A percentile compares a stretch with the other conserved stretches of the same genome.
Conservation (phyloP, 2,888 invertebrate species). For the Pheosia tremula region DNA sequence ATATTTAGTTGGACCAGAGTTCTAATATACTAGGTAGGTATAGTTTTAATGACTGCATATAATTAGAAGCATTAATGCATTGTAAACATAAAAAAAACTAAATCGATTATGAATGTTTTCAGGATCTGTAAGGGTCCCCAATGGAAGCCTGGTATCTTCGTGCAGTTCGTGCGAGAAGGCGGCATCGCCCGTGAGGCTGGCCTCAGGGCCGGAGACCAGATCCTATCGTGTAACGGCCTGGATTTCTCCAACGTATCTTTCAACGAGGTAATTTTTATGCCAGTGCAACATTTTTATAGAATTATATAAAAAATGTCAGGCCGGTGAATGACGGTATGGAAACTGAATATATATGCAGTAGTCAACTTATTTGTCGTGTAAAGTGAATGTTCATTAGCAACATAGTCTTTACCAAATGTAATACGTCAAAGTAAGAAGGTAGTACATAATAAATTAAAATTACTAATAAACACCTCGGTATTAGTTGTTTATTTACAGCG, state of each 20-base stretch:
- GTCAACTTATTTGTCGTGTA: no score
- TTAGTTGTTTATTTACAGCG: no score
- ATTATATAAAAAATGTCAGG: background rate
- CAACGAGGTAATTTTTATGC: constrained; percentile 86
- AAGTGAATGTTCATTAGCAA: no score
- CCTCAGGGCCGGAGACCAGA: constrained; percentile 95
- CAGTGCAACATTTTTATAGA: background rate
- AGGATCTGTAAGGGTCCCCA: constrained; percentile 94
- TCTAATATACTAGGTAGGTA: background rate
- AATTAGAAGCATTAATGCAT: no score
- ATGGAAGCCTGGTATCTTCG: constrained; percentile 94
- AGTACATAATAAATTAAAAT: no score
- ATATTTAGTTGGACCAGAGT: background rate
- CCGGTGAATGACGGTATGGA: background rate
- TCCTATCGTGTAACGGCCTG: constrained; percentile 94
- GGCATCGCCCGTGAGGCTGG: constrained; percentile 95
- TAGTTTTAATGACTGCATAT: background rate
- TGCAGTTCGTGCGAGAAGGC: constrained; percentile 95
- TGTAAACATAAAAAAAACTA: no score
- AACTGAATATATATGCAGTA: no score
- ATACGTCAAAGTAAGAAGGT: no score
- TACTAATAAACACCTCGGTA: no score
- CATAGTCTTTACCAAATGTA: no score
- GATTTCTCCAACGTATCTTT: constrained; percentile 91
- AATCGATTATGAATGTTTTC: constrained; percentile 40